phyloP scores from a whole-genome alignment of 2,113 vertebrate genomes.

The Halcyon malimbica region DNA sequence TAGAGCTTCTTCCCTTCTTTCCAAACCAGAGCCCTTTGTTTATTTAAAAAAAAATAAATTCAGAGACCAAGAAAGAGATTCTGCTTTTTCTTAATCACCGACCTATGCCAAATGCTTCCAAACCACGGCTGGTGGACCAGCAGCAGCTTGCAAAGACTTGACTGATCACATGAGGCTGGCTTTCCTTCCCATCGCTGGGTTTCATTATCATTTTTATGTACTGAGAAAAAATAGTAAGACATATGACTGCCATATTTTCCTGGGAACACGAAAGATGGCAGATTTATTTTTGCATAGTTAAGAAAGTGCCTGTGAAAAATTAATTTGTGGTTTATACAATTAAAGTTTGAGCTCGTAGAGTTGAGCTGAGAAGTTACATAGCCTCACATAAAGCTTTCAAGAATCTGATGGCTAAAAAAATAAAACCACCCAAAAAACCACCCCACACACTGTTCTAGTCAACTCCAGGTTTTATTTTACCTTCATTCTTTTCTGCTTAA shows the following conservation, averaged over 20 bases:
- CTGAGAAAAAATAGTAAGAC: background rate
- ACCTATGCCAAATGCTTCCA: background rate
- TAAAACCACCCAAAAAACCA: background rate
- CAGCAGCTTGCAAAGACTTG: background rate
- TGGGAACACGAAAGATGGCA: background rate
- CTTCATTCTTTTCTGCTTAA: background rate
- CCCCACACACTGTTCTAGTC: background rate
- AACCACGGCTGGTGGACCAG: background rate
- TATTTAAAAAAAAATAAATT: background rate
- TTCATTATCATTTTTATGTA: background rate
- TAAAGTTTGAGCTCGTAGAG: background rate
- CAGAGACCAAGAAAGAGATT: background rate
- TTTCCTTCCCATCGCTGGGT: background rate
- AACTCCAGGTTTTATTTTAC: background rate
- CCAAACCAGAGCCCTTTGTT: background rate
- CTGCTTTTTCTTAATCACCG: background rate
- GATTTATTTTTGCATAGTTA: background rate
- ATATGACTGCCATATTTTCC: background rate
- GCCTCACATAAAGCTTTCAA: background rate
- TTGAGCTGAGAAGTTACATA: background rate
- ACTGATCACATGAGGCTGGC: background rate
- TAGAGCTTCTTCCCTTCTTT: background rate
- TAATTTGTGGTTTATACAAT: background rate
- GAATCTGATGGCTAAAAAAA: background rate
- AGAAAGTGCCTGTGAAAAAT: background rate